These are phyloP conservation scores for Trichoplusia ni DNA, from an alignment of 1,140 invertebrate genomes.

Conservation along the genomic window DNA sequence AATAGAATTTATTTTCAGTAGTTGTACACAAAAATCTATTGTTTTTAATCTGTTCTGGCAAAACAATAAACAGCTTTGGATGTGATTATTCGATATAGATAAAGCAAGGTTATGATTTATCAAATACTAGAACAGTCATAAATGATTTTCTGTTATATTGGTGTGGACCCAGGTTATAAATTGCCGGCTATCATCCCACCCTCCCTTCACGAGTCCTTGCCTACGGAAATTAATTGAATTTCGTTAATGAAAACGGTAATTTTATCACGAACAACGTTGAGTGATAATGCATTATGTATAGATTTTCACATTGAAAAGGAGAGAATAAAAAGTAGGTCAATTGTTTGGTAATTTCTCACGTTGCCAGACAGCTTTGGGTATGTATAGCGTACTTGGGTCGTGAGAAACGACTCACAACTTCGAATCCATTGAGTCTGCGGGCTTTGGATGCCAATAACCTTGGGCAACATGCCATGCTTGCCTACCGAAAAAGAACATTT, in stretches of 20 bases:
- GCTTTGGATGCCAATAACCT: neutral
- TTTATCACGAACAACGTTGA: too few relatives aligned
- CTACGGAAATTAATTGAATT: neutral
- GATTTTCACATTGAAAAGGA: neutral
- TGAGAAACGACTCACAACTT: neutral
- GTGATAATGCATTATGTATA: neutral
- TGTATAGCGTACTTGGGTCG: neutral
- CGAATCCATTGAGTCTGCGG: neutral
- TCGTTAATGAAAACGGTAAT: too few relatives aligned
- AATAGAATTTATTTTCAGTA: neutral
- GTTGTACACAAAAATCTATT: neutral
- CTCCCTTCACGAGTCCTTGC: too few relatives aligned
- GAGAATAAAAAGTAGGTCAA: neutral
- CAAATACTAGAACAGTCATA: too few relatives aligned
- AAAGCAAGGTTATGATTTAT: too few relatives aligned
- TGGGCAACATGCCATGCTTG: constrained; percentile 5
- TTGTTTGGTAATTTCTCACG: neutral
- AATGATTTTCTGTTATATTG: too few relatives aligned
- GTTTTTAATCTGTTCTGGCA: constrained; percentile 19
- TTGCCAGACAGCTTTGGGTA: neutral
- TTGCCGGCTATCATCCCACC: too few relatives aligned
- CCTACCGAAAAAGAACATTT: neutral
- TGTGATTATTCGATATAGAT: neutral
- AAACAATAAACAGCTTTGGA: constrained; percentile 11
- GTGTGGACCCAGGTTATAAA: too few relatives aligned